phyloP scores from a whole-genome alignment of 2,797 vertebrate genomes.

The Jordanella pulchra region DNA sequence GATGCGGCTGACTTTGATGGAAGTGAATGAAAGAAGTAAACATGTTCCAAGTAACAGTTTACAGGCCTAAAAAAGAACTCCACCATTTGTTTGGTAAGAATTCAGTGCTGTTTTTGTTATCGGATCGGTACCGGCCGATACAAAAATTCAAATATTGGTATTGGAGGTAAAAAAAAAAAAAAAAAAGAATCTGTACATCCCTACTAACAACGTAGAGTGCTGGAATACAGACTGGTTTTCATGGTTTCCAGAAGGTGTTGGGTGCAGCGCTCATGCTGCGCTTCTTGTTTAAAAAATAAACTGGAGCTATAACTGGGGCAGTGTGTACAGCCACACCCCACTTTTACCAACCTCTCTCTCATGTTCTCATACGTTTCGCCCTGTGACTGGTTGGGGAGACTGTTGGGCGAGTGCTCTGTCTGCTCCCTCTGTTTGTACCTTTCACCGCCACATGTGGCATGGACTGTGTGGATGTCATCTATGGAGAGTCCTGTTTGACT shows the following conservation, averaged over 20 bases:
- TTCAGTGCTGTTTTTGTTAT: too few relatives aligned
- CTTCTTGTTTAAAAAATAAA: conserved; percentile 45
- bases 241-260: conserved; percentile 17
- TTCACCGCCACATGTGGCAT: conserved; percentile 4
- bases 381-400: neutral
- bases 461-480: conserved; percentile 11
- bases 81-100: too few relatives aligned
- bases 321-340: neutral
- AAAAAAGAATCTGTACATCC: too few relatives aligned
- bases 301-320: neutral
- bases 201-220: too few relatives aligned
- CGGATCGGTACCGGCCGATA: too few relatives aligned
- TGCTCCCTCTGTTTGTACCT: conserved; percentile 10
- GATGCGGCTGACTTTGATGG: too few relatives aligned
- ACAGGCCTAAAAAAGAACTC: too few relatives aligned
- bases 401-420: neutral
- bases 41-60: too few relatives aligned
- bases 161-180: too few relatives aligned
- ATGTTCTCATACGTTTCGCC: neutral
- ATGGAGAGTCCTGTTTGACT: conserved; percentile 29
- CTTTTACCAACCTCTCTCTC: neutral
- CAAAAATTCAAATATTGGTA: too few relatives aligned
- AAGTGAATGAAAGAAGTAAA: too few relatives aligned
- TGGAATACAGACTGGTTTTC: conserved; percentile 17
- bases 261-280: conserved; percentile 49